Base-by-base conservation (phyloP, 2,113 vertebrate genomes). In the Pomatorhinus ruficollis region DNA sequence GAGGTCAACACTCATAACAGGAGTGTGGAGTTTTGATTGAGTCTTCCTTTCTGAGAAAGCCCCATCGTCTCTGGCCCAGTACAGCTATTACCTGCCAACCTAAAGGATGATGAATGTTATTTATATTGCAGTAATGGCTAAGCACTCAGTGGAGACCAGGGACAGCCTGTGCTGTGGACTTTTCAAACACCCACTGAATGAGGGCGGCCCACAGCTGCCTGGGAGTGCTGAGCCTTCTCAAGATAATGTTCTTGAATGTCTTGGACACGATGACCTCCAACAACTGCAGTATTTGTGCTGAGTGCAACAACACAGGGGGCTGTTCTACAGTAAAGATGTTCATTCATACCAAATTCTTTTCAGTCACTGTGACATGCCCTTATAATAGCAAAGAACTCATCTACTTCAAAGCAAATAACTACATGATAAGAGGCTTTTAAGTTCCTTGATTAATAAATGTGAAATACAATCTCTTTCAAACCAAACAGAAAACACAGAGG, bases 101-200 rank as follows among this genome's bases (percentile, higher is more conserved):
- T 82, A 94, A 96, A 94, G 88, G 90, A 96, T 92, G 95, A 96
- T 92, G 88, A 89, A 93, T 90, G 83, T 68, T 92, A 95, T 96
- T 95, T 95, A 92, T 93, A 89, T 95, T 92, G 83, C 37, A 31
- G 90, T 89, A 96, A 96, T 89, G 90, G 88, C 86, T 90, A 94
- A 93, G n/a, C 82, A 68, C 86, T 92, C 93, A 64, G 56, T 83
- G 77, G 86, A 95, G 96, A 93, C 74, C 71, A 64, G 88, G 86
- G 90, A 90, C 93, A 90, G 88, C 72, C 80, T 90, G 88, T 93
- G 93, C 80, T 89, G 20, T 35, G 86, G 95, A 87, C 93, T 95
- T 92, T 65, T 56, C 72, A 81, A 90, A 64, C 60, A 68, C 31
- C 40, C 47, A 12, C 64, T 39, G 76, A 92, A 84, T 40, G 69